Base-by-base conservation (phyloP, 2,797 vertebrate species). In the Tapera naevia region DNA sequence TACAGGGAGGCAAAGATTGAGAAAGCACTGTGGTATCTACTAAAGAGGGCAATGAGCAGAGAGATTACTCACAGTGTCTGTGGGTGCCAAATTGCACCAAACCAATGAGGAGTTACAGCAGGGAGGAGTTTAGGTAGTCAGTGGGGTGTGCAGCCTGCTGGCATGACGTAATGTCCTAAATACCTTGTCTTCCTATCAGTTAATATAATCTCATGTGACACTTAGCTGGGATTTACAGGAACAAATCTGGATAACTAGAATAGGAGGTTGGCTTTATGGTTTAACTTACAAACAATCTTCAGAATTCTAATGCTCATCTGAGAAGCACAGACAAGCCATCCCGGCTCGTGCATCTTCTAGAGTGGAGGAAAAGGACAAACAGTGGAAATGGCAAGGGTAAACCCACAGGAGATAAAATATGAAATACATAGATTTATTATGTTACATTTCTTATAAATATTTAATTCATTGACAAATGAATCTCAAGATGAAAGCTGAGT, bases 371-470 rank as follows among this genome's bases (percentile, higher is more conserved):
- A 88, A 45, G 15, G 25, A 57, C 45, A 65, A 58, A 69, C 1
- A 3, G 25, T 74, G 21, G n/a, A 39, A 66, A 33, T 5, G 6
- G n/a, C 54, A 54, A 30, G n/a, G 25, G 39, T 22, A 56, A 75
- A 30, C 23, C 39, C 82, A 57, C 18, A 32, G 50, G 27, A 91
- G 21, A 95, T 61, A 15, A 75, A 90, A 60, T 84, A 84, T 33
- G 72, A 91, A 90, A 94, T 69, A 89, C 27, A 57, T 23, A 53
- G 39, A 88, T 93, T 94, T 93, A 94, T 92, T 93, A 64, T 53
- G 62, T 67, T 72, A 71, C 32, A 62, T 79, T 81, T 78, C 51
- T 87, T 65, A 91, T 45, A 87, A 86, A 95, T 88, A 91, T 69
- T 89, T 86, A 4, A 72, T 90, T 86, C 10, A 58, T 84, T 24